phyloP scores from a whole-genome alignment of 1,140 invertebrate genomes.

The Gryon sp. region DNA sequence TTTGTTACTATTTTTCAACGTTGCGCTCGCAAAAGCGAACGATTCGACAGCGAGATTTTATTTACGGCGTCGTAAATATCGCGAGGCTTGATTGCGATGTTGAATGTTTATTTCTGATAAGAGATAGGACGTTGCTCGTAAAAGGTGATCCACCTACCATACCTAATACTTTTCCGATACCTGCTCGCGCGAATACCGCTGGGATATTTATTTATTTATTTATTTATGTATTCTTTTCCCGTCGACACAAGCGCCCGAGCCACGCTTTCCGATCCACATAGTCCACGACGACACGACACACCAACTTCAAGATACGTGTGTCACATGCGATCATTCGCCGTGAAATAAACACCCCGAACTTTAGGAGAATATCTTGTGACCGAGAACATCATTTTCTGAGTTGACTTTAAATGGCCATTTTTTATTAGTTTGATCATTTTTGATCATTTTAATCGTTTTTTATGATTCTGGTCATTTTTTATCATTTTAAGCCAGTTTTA shows the following conservation, averaged over 20 bases:
- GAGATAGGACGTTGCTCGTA: constrained; percentile 63
- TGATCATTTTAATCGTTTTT: too few relatives aligned
- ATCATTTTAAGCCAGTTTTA: too few relatives aligned
- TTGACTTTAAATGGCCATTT: too few relatives aligned
- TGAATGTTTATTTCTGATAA: constrained; percentile 73
- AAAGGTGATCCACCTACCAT: constrained; percentile 66
- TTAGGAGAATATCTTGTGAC: too few relatives aligned
- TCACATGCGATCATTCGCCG: constrained; percentile 43
- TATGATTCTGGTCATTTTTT: too few relatives aligned
- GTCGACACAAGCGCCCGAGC: constrained; percentile 39
- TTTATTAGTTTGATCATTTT: too few relatives aligned
- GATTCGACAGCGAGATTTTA: constrained; percentile 66
- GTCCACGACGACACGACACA: too few relatives aligned
- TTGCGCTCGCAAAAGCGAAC: constrained; percentile 25
- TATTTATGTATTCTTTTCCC: constrained; percentile 57
- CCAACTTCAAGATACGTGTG: constrained; percentile 38
- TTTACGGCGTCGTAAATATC: constrained; percentile 72
- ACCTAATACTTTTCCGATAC: constrained; percentile 62
- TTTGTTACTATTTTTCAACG: too few relatives aligned
- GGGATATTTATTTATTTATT: constrained; percentile 61
- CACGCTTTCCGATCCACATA: too few relatives aligned
- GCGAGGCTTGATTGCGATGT: constrained; percentile 64
- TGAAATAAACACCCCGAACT: background rate
- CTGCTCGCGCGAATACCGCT: constrained; percentile 45
- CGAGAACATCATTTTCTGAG: too few relatives aligned